These are phyloP conservation scores for Urocynchramus pylzowi DNA, from an alignment of 2,113 vertebrate species.

Conservation along the genomic window DNA sequence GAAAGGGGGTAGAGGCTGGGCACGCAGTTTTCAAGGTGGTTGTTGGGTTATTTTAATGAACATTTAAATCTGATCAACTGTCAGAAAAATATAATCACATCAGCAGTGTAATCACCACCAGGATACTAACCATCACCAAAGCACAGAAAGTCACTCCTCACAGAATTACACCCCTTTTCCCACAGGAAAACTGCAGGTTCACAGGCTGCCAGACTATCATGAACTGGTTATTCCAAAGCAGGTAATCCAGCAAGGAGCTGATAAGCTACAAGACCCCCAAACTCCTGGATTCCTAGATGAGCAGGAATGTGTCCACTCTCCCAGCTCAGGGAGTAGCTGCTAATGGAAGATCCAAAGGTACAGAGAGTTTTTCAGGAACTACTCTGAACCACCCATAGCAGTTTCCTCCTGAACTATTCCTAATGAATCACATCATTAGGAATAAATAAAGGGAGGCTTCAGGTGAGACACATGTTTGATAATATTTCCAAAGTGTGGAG, in stretches of 20 bases:
- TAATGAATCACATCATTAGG: accelerated
- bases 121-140: neutral
- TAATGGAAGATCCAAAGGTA: neutral
- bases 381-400: accelerated
- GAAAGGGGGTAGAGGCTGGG: neutral
- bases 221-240: neutral
- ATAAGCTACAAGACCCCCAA: accelerated
- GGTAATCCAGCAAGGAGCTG: neutral
- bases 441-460: neutral
- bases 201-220: accelerated
- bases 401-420: neutral
- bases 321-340: neutral
- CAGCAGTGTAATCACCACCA: neutral
- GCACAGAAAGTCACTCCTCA: neutral
- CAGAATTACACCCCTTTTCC: neutral
- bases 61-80: neutral
- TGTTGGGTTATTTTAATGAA: neutral
- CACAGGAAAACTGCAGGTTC: neutral
- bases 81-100: neutral
- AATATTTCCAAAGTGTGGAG: neutral
- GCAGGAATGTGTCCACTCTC: neutral
- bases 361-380: neutral
- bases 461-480: neutral
- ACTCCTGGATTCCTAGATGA: neutral
- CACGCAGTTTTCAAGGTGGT: neutral